Percentiles rank a stretch among this genome's conserved stretches.
phyloP scores from a whole-genome alignment of 2,888 invertebrate species.

The Drosophila stalkeri region DNA sequence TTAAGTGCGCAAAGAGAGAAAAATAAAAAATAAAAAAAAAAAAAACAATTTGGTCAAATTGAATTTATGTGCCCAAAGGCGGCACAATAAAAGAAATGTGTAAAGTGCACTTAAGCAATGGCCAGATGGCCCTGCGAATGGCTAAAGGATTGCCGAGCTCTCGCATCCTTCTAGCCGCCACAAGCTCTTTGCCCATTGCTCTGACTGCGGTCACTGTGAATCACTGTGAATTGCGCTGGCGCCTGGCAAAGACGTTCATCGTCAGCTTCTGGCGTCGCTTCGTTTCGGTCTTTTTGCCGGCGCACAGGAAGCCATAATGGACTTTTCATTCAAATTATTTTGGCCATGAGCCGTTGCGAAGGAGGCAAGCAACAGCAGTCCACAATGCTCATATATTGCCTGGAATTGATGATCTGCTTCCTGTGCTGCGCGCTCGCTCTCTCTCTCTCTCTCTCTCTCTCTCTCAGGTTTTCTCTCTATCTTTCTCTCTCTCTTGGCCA shows the following conservation, averaged over 20 bases:
- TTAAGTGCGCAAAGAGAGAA: conserved; percentile 13
- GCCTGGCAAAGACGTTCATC: conserved; percentile 68
- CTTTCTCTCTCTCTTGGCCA: conserved; percentile 35
- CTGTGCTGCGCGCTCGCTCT: conserved; percentile 59
- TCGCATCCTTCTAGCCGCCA: conserved; percentile 24
- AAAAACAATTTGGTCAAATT: conserved; percentile 74
- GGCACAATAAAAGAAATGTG: conserved; percentile 71
- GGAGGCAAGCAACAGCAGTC: conserved; percentile 25
- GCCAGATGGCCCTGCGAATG: conserved; percentile 26
- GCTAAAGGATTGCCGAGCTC: conserved; percentile 58
- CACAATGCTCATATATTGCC: conserved; percentile 59
- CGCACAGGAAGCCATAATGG: conserved; percentile 83
- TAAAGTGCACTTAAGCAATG: conserved; percentile 77
- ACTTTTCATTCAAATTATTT: conserved; percentile 85
- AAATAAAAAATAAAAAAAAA: conserved; percentile 65
- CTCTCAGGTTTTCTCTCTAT: background rate
- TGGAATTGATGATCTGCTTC: conserved; percentile 74
- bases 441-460: conserved; percentile 15
- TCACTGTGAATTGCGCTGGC: conserved; percentile 42
- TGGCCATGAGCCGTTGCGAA: conserved; percentile 42
- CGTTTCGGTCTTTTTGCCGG: conserved; percentile 38
- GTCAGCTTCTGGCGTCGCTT: conserved; percentile 32
- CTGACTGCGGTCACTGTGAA: background rate
- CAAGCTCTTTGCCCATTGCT: background rate
- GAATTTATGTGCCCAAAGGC: conserved; percentile 75